A percentile compares a stretch with the other conserved stretches of the same genome.
Conservation (phyloP, 2,888 invertebrate species). For the Cataglyphis altisquamis region DNA sequence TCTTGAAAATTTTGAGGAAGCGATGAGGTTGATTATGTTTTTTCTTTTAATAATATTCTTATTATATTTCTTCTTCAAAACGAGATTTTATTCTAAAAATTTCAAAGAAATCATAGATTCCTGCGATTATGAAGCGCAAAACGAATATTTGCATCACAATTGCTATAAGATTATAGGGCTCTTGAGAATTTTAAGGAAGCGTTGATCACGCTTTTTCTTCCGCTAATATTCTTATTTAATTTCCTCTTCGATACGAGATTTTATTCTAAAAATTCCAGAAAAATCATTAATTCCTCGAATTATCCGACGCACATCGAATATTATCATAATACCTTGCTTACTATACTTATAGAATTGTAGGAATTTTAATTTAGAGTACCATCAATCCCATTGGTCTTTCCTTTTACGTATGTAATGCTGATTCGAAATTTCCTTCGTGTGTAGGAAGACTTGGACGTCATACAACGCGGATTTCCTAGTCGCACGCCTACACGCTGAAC, state of each 20-base stretch:
- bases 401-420: neutral
- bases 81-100: no score
- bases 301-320: neutral
- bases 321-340: neutral
- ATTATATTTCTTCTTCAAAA: no score
- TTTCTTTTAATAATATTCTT: no score
- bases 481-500: neutral
- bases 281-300: neutral
- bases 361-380: neutral
- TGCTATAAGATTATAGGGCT: neutral
- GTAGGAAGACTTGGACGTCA: conserved; percentile 7
- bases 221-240: neutral
- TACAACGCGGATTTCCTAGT: neutral
- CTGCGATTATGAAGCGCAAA: neutral
- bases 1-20: no score
- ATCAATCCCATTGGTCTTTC: neutral
- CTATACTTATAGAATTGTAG: neutral
- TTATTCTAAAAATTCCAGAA: neutral
- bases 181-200: neutral
- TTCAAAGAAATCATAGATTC: no score
- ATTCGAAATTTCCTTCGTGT: neutral
- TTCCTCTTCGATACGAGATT: neutral
- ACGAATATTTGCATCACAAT: neutral
- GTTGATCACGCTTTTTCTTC: neutral
- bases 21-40: no score